Conservation (phyloP, 2,888 invertebrate species). For the Eurois occulta region DNA sequence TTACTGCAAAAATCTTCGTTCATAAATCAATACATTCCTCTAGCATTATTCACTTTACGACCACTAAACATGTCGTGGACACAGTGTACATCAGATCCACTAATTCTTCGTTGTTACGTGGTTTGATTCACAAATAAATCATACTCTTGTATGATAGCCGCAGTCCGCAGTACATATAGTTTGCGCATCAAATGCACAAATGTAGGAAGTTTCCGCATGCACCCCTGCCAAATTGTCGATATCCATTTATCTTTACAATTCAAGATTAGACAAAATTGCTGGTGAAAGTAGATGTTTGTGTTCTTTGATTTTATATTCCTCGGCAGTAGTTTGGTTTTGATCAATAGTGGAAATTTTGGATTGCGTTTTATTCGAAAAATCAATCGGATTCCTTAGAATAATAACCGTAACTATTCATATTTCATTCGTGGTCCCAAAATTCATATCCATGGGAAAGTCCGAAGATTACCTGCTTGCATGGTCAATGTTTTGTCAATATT, state of each 20-base stretch:
- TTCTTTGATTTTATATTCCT: constrained; percentile 6
- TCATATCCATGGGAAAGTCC: neutral
- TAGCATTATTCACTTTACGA: constrained; percentile 24
- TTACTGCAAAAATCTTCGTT: neutral
- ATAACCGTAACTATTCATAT: neutral
- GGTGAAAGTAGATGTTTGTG: constrained; percentile 23
- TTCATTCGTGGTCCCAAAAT: neutral
- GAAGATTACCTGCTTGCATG: neutral
- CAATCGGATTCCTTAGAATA: neutral
- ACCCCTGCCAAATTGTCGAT: constrained; percentile 52
- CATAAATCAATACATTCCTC: constrained; percentile 29
- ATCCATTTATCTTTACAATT: constrained; percentile 49
- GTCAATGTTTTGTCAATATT: constrained; percentile 1
- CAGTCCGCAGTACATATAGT: constrained; percentile 23
- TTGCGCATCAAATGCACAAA: constrained; percentile 51
- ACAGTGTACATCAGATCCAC: constrained; percentile 23
- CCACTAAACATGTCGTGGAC: constrained; percentile 26
- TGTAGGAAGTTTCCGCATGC: constrained; percentile 64
- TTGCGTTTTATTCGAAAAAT: neutral
- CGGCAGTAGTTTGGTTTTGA: neutral
- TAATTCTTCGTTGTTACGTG: constrained; percentile 54
- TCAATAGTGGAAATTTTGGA: constrained; percentile 7
- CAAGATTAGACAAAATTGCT: constrained; percentile 25
- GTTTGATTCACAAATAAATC: constrained; percentile 47
- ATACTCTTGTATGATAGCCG: constrained; percentile 17